phyloP scores from a whole-genome alignment of 2,797 vertebrate species.

The Danio kyathit region DNA sequence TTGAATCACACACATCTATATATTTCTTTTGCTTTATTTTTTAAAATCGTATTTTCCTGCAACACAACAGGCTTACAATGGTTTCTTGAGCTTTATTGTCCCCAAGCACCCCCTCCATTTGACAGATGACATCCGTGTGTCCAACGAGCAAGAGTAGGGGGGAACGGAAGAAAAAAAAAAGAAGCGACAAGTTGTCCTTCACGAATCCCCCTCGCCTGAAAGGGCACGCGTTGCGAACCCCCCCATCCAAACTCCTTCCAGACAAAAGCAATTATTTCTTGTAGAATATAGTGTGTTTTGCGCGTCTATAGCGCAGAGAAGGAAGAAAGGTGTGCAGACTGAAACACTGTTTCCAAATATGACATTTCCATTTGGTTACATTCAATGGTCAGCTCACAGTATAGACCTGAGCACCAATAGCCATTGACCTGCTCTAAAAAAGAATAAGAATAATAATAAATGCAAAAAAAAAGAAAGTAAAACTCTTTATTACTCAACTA shows the following conservation, averaged over 20 bases:
- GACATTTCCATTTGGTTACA: conserved; percentile 46
- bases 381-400: conserved; percentile 19
- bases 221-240: conserved; percentile 74
- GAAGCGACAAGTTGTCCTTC: conserved; percentile 83
- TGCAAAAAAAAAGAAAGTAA: background rate
- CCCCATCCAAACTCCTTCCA: conserved; percentile 87
- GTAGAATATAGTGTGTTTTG: conserved; percentile 85
- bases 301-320: conserved; percentile 58
- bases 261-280: conserved; percentile 98
- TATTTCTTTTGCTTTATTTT: background rate
- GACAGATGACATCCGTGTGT: conserved; percentile 82
- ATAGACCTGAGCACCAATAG: background rate
- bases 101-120: conserved; percentile 66
- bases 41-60: conserved; percentile 59
- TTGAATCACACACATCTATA: background rate
- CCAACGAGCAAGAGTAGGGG: conserved; percentile 64
- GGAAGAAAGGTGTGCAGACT: conserved; percentile 68
- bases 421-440: background rate
- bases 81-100: conserved; percentile 60
- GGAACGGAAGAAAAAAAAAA: conserved; percentile 61
- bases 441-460: background rate
- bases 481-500: background rate
- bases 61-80: conserved; percentile 70
- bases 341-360: conserved; percentile 45
- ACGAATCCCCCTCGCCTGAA: conserved; percentile 73